Evolutionary conservation across 2,888 invertebrate genomes (phyloP).

Genomic region (Elegia similella): DNA sequence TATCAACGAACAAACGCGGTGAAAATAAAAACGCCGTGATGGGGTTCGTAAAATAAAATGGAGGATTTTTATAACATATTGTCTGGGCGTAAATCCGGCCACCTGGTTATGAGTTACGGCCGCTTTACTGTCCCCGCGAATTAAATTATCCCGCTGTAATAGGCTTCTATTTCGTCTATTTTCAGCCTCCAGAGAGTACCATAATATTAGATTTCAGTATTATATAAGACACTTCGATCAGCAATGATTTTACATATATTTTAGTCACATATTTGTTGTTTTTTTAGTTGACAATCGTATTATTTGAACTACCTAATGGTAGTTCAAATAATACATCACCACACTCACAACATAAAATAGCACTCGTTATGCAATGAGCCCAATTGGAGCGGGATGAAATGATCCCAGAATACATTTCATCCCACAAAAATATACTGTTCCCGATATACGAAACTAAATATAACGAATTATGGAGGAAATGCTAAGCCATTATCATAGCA

Average conservation of each 20-base stretch:
- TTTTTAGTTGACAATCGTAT: too few species aligned
- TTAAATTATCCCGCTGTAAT: conserved; percentile 41
- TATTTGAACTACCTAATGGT: too few species aligned
- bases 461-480: too few species aligned
- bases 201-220: conserved; percentile 5
- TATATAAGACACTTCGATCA: not conserved
- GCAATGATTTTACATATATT: not conserved
- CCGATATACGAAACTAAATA: too few species aligned
- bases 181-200: not conserved
- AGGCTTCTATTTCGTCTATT: conserved; percentile 11
- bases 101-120: conserved; percentile 60
- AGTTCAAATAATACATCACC: too few species aligned
- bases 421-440: too few species aligned
- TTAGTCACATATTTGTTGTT: too few species aligned
- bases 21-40: conserved; percentile 42
- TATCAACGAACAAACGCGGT: conserved; percentile 34
- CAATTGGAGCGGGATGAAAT: too few species aligned
- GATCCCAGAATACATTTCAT: too few species aligned
- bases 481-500: too few species aligned
- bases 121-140: conserved; percentile 45
- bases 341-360: too few species aligned
- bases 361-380: too few species aligned
- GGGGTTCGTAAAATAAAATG: conserved; percentile 51
- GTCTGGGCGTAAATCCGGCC: conserved; percentile 56
- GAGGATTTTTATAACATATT: conserved; percentile 62